Evolutionary conservation across 2,113 vertebrate species (phyloP), one percentile per base, ranked within the genome.

Genomic region (Triplophysa rosa): DNA sequence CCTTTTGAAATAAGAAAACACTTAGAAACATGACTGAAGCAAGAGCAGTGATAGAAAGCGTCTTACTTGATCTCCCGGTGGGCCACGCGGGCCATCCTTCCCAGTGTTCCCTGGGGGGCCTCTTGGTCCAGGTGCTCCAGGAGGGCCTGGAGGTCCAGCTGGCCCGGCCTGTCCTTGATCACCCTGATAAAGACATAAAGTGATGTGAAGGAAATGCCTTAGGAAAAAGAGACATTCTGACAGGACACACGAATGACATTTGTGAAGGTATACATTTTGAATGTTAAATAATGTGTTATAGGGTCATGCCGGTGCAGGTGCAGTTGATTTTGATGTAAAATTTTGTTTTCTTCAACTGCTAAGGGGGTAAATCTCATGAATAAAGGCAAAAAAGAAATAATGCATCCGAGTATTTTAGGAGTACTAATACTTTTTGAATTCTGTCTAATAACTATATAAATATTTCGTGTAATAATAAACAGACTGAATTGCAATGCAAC

Each of bases 61-160:
- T 86, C 95, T 95, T 94, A 98, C 97, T 80, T 68, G 85, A 45
- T 92, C 91, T 88, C 97, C 97, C 79, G 92, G 78, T 68, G 91
- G 90, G 82, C 97, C 97, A 78, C 91, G 92, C 71, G 96, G 95
- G 23, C 97, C 97, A 45, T 98, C 96, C 84, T 95, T 98, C 78
- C 97, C 97, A 0, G 94, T 97, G 90, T 98, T 95, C 4, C 97
- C 97, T 83, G 95, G 96, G 80, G 97, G 95, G 17, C 97, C 97
- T 68, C 95, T 90, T 74, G 94, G 93, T 17, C 97, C 97, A 2
- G 96, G 95, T 9, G 92, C 92, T 58, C 97, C 97, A 52, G 96
- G 95, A 0, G 91, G 95, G n/a, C 97, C 97, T 0, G 97, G 95
- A 67, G 94, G 95, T 33, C 96, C 96, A 59, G 82, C 86, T 58